phyloP scores from a whole-genome alignment of 2,797 vertebrate genomes.

The Octomys mimax region DNA sequence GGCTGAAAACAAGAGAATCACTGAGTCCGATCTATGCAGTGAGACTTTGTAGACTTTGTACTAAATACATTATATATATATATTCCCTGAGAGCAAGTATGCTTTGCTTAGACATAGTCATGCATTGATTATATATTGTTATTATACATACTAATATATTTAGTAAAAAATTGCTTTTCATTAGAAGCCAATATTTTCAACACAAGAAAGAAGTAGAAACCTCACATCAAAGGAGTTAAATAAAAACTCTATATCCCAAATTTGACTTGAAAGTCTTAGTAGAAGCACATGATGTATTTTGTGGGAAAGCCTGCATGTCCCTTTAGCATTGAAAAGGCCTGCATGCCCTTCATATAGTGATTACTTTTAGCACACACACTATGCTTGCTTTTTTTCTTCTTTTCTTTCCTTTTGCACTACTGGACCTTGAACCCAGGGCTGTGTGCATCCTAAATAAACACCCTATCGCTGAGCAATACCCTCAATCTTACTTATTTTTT shows the following conservation, averaged over 20 bases:
- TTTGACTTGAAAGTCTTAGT: slow-evolving; percentile 28
- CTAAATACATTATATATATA: too few species aligned
- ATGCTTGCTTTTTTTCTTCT: neutral
- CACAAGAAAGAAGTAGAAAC: neutral
- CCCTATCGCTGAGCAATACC: neutral
- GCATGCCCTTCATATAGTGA: neutral
- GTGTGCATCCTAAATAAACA: neutral
- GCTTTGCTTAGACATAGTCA: neutral
- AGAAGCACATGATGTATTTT: neutral
- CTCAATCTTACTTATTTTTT: neutral
- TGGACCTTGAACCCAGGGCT: neutral
- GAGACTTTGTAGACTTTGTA: too few species aligned
- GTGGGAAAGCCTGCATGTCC: neutral
- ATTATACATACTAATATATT: neutral
- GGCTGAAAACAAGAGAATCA: too few species aligned
- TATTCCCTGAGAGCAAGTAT: neutral
- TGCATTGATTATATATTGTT: neutral
- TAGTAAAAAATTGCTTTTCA: neutral
- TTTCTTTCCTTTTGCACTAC: neutral
- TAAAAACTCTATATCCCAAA: neutral
- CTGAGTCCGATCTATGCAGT: too few species aligned
- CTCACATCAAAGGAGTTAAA: slow-evolving; percentile 10
- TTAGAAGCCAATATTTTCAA: slow-evolving; percentile 34
- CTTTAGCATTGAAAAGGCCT: neutral
- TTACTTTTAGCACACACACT: neutral